Base-by-base conservation (phyloP, 2,888 invertebrate species). In the Cheilosia scutellata region DNA sequence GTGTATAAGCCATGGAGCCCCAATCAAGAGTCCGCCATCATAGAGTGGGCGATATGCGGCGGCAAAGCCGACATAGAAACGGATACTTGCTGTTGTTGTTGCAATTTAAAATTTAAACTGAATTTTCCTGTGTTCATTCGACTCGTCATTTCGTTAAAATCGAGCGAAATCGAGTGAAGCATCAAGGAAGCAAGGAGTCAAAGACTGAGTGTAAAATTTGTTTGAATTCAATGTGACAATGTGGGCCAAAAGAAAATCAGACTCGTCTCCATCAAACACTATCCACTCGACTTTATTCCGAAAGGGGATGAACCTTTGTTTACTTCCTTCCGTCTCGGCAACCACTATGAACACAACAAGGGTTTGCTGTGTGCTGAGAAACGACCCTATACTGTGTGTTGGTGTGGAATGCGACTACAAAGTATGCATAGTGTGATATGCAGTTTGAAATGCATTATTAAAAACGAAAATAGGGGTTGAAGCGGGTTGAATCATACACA, bases 221-320 rank as follows among this genome's bases (percentile, higher is more conserved):
- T 3, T 58, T 66, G 47, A 78, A 57, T 78, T 57, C 29, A 77
- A 37, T 70, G 68, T 53, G 31, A 25, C 71, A 76, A 84, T 75
- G 75, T 80, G 84, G 84, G 80, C 84, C 75, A 84, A 75, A 44
- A 68, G 27, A n/a, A 71, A 75, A 71, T 29, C 29, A 68, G 20
- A 33, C 33, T 58, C 33, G 57, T 47, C 44, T 2, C 13, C 9
- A 9, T n/a, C 25, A n/a, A 33, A 37, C 27, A 33, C 42, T 37
- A 51, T 58, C 65, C 72, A 77, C 78, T 78, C 82, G 66, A 82
- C 65, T 77, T 72, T 47, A 72, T 72, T 44, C 60, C 53, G 47
- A 66, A 70, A 77, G 70, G 83, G 79, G 74, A 84, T 83, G 83
- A 84, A 79, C 79, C 74, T 83, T 83, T 74, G 83, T 83, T 83